These are phyloP conservation scores for Parazoanthus darwini DNA, from an alignment of 92 coral and sea anemone genomes.

Conservation along the genomic window DNA sequence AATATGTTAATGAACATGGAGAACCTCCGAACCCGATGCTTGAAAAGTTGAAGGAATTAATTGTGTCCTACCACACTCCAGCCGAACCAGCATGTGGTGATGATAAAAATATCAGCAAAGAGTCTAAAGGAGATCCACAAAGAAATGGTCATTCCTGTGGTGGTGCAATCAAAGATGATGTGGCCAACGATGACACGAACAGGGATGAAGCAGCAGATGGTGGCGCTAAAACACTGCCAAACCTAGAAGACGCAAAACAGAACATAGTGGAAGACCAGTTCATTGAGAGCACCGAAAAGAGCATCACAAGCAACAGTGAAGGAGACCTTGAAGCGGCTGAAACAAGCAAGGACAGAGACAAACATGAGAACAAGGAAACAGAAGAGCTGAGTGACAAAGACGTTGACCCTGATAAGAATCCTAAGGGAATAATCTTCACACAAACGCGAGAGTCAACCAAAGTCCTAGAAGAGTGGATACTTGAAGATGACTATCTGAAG, in stretches of 20 bases:
- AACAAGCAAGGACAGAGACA: background rate
- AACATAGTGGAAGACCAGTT: no score
- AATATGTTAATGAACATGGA: conserved; percentile 43
- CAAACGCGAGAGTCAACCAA: conserved; percentile 82
- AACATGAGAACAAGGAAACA: background rate
- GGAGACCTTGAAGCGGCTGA: background rate
- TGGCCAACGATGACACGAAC: no score
- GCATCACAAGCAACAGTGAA: background rate
- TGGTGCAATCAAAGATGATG: background rate
- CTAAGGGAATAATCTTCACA: conserved; percentile 87
- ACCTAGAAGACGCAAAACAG: background rate
- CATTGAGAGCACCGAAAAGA: background rate
- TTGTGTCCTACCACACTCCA: conserved; percentile 57
- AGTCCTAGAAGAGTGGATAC: conserved; percentile 79
- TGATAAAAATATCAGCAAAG: background rate
- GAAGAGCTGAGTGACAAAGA: background rate
- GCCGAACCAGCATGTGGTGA: background rate
- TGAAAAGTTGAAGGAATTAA: conserved; percentile 59
- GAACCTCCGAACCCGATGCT: conserved; percentile 79
- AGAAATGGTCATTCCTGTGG: background rate
- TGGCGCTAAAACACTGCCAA: background rate
- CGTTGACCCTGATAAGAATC: conserved; percentile 16
- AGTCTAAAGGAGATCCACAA: background rate
- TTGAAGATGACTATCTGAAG: conserved; percentile 56
- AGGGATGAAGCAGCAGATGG: background rate